These are phyloP conservation scores for Dermochelys coriacea DNA, from an alignment of 2,797 vertebrate species.

Conservation along the genomic window DNA sequence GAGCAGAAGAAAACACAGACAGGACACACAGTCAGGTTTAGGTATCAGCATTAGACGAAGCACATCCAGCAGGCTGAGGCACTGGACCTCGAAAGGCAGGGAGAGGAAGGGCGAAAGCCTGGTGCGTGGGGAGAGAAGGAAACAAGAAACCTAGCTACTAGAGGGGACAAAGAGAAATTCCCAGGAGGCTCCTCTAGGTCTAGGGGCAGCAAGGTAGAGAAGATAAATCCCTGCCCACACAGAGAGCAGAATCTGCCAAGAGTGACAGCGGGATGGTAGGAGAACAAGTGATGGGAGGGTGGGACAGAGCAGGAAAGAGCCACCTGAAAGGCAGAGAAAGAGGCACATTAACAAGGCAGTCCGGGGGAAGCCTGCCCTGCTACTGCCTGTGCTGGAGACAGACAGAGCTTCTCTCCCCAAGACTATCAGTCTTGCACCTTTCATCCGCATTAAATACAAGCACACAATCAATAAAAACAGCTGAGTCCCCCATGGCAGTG, in stretches of 20 bases:
- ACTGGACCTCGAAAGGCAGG: neutral
- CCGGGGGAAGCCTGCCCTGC: neutral
- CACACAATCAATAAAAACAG: neutral
- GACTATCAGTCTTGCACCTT: neutral
- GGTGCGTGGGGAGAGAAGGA: neutral
- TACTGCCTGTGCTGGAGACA: neutral
- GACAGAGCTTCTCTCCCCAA: neutral
- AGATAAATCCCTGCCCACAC: neutral
- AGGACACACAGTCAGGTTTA: neutral
- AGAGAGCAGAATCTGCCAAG: rapidly evolving
- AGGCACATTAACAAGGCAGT: neutral
- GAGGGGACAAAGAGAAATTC: neutral
- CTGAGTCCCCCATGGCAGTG: neutral
- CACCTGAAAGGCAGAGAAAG: neutral
- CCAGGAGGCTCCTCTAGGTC: neutral
- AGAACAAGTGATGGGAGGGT: neutral
- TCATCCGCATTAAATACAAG: neutral
- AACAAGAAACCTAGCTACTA: neutral
- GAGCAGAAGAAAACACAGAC: neutral
- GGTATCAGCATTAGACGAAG: neutral
- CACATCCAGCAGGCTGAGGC: no score
- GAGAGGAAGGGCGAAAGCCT: neutral
- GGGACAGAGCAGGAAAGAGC: neutral
- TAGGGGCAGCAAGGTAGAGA: neutral
- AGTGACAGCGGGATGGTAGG: neutral